A percentile compares a stretch with the other conserved stretches of the same genome.
These are phyloP conservation scores for Brachionichthys hirsutus DNA, from an alignment of 2,113 vertebrate species.

Conservation along the genomic window DNA sequence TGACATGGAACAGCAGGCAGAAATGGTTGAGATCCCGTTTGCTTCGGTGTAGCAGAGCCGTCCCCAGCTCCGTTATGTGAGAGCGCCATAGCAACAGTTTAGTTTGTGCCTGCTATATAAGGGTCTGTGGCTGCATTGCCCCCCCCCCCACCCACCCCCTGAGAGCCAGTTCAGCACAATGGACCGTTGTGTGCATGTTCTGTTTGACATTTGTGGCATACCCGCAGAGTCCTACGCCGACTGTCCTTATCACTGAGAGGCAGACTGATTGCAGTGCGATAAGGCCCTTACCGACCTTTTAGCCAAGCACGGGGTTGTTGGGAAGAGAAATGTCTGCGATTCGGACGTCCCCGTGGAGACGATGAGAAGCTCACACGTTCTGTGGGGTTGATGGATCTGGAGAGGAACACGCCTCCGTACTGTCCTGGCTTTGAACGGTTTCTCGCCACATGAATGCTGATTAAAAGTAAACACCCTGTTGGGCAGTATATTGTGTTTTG, in stretches of 20 bases:
- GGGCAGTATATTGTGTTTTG: slow-evolving; percentile 12
- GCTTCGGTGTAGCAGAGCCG: too few relatives aligned
- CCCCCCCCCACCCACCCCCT: slow-evolving; percentile 30
- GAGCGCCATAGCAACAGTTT: not conserved
- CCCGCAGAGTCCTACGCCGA: slow-evolving; percentile 38
- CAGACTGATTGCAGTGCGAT: slow-evolving; percentile 58
- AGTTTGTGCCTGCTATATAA: not conserved
- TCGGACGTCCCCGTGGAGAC: slow-evolving; percentile 45
- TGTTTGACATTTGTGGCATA: slow-evolving; percentile 59
- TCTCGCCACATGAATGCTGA: slow-evolving; percentile 27
- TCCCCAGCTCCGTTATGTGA: too few relatives aligned
- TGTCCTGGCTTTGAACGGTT: slow-evolving; percentile 42
- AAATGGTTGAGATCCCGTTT: too few relatives aligned
- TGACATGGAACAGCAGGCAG: too few relatives aligned
- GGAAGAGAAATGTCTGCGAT: slow-evolving; percentile 28
- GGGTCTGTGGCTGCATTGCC: slow-evolving; percentile 16
- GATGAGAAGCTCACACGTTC: slow-evolving; percentile 58
- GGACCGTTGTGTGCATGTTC: slow-evolving; percentile 53
- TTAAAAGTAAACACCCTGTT: slow-evolving; percentile 44
- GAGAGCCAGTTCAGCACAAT: slow-evolving; percentile 40
- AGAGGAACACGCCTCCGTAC: slow-evolving; percentile 33
- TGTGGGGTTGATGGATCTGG: slow-evolving; percentile 49
- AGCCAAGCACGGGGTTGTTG: slow-evolving; percentile 29
- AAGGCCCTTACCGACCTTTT: slow-evolving; percentile 40
- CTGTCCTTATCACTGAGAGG: slow-evolving; percentile 63